A percentile compares a stretch with the other conserved stretches of the same genome.
Conservation (phyloP, 37 sponge, comb jelly and placozoan genomes). For the Cladorhizidae sp. region DNA sequence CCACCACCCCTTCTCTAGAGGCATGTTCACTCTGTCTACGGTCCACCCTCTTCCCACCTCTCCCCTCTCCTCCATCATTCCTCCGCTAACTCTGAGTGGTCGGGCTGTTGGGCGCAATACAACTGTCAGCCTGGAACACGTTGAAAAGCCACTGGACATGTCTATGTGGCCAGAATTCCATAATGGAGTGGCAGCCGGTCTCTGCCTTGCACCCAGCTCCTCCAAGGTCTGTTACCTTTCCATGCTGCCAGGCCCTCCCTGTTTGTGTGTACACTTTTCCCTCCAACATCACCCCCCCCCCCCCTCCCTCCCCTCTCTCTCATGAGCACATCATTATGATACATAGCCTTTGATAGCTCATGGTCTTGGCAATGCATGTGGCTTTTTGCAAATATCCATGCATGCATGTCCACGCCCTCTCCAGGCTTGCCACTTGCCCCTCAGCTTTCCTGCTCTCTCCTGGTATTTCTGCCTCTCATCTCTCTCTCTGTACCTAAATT, state of each 20-base stretch:
- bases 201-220: constrained; percentile 51
- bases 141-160: constrained; percentile 81
- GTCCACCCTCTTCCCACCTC: constrained; percentile 61
- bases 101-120: constrained; percentile 69
- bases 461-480: no score
- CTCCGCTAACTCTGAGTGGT: constrained; percentile 73
- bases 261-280: no score
- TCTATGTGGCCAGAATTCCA: constrained; percentile 90
- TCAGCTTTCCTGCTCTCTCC: no score
- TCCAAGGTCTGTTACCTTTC: constrained; percentile 35
- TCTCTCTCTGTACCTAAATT: no score
- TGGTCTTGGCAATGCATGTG: no score
- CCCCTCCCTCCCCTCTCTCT: no score
- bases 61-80: constrained; percentile 52
- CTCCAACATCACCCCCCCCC: no score
- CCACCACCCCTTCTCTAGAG: constrained; percentile 46
- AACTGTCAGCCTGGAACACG: constrained; percentile 74
- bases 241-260: background rate
- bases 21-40: constrained; percentile 80
- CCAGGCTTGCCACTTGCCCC: no score
- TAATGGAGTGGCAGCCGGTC: constrained; percentile 97
- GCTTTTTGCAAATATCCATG: background rate
- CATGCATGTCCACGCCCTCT: background rate
- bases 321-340: no score
- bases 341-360: no score